These are phyloP conservation scores for Harpalus rubripes DNA, from an alignment of 2,888 invertebrate genomes.

Conservation along the genomic window DNA sequence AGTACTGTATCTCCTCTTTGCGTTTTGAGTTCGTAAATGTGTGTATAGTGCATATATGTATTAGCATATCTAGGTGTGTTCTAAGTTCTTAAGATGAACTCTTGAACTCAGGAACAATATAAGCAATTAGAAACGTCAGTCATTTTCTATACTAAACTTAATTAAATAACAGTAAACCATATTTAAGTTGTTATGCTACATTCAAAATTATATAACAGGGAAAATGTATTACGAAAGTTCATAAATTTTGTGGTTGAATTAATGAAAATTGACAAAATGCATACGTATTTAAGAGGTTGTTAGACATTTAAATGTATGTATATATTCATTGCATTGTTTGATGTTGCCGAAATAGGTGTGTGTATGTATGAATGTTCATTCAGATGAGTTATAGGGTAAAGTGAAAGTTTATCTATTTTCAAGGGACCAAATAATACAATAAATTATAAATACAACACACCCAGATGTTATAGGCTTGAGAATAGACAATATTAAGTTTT, in stretches of 20 bases:
- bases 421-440: not conserved
- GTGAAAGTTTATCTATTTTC: not conserved
- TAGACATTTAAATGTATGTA: conserved; percentile 6
- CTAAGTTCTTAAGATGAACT: not conserved
- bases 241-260: not conserved
- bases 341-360: not conserved
- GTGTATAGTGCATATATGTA: not conserved
- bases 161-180: not conserved
- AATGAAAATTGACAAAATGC: not conserved
- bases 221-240: not conserved
- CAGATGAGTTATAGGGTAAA: not conserved
- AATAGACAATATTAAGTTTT: too few relatives aligned
- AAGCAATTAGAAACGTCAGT: not conserved
- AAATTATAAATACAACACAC: too few relatives aligned
- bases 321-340: conserved; percentile 14
- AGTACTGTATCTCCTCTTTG: too few relatives aligned
- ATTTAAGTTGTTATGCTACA: conserved; percentile 1
- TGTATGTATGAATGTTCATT: not conserved
- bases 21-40: too few relatives aligned
- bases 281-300: not conserved
- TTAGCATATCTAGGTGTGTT: not conserved
- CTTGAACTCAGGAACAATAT: not conserved
- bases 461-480: too few relatives aligned
- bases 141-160: not conserved
- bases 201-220: not conserved